phyloP scores from a whole-genome alignment of 2,888 invertebrate species.

The Halictus quadricinctus region DNA sequence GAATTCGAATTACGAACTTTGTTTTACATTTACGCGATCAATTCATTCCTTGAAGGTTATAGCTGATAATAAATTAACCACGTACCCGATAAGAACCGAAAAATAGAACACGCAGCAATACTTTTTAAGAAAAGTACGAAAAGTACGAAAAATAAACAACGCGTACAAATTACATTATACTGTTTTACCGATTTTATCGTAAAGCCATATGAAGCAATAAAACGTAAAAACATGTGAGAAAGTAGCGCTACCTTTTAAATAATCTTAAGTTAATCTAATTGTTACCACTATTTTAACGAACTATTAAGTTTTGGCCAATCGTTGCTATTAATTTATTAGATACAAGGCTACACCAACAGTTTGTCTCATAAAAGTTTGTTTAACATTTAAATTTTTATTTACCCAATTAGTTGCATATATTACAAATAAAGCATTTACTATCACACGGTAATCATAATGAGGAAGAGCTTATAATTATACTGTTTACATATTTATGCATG shows the following conservation, averaged over 20 bases:
- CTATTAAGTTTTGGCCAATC: neutral
- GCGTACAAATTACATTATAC: slow-evolving; percentile 26
- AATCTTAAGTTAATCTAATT: slow-evolving; percentile 17
- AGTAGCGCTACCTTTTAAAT: slow-evolving; percentile 28
- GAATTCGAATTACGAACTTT: slow-evolving; percentile 13
- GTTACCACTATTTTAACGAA: neutral
- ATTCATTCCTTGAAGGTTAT: slow-evolving; percentile 45
- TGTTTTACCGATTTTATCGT: slow-evolving; percentile 18
- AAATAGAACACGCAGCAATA: neutral
- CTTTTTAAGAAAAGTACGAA: slow-evolving; percentile 8
- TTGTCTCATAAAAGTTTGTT: slow-evolving; percentile 23
- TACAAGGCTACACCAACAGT: neutral
- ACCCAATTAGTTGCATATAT: slow-evolving; percentile 72
- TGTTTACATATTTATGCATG: slow-evolving; percentile 48
- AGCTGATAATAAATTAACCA: neutral
- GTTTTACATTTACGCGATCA: neutral
- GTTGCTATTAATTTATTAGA: neutral
- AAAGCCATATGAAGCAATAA: slow-evolving; percentile 1
- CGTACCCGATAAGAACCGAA: neutral
- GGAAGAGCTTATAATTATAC: slow-evolving; percentile 65
- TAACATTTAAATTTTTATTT: slow-evolving; percentile 73
- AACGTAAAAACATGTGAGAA: slow-evolving; percentile 17
- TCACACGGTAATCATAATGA: slow-evolving; percentile 68
- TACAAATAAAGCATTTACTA: slow-evolving; percentile 77
- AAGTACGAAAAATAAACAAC: slow-evolving; percentile 11